A percentile compares a stretch with the other conserved stretches of the same genome.
Evolutionary conservation across 1,140 invertebrate species (phyloP).

Genomic region (Stegodyphus mimosarum): DNA sequence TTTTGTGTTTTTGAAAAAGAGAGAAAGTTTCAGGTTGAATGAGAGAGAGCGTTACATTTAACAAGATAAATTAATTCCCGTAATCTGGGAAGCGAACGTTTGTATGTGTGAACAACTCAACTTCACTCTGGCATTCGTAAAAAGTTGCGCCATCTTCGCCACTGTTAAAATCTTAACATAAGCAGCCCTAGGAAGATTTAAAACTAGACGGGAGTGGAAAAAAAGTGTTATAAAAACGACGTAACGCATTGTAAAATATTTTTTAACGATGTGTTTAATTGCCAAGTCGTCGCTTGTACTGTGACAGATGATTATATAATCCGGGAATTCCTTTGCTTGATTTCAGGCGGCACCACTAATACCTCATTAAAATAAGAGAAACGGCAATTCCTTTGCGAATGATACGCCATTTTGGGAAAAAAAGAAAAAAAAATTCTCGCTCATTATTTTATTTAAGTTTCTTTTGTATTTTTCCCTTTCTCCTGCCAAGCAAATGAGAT

Average conservation of each 20-base stretch:
- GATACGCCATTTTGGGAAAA: constrained; percentile 18
- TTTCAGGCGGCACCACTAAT: constrained; percentile 47
- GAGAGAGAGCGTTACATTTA: constrained; percentile 54
- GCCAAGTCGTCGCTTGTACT: constrained; percentile 19
- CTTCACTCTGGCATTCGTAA: constrained; percentile 22
- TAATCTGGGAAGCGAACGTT: constrained; percentile 50
- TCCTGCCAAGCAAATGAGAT: neutral
- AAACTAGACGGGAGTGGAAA: constrained; percentile 6
- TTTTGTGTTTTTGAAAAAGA: constrained; percentile 30
- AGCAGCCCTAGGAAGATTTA: constrained; percentile 44
- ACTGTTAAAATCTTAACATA: constrained; percentile 48
- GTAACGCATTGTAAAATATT: constrained; percentile 46
- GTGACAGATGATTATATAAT: constrained; percentile 59
- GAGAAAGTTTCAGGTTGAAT: constrained; percentile 56
- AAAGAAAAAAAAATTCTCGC: constrained; percentile 8
- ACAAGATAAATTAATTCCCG: constrained; percentile 60
- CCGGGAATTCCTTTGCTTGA: constrained; percentile 39
- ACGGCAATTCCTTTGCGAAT: constrained; percentile 23
- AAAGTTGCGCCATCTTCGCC: neutral
- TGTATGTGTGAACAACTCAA: constrained; percentile 45
- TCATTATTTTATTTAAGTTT: constrained; percentile 38
- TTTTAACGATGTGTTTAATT: constrained; percentile 59
- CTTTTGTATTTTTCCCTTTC: neutral
- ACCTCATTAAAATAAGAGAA: constrained; percentile 52
- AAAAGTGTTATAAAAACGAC: neutral